phyloP scores from a whole-genome alignment of 2,888 invertebrate genomes.

The Cyrtodaria siliqua region DNA sequence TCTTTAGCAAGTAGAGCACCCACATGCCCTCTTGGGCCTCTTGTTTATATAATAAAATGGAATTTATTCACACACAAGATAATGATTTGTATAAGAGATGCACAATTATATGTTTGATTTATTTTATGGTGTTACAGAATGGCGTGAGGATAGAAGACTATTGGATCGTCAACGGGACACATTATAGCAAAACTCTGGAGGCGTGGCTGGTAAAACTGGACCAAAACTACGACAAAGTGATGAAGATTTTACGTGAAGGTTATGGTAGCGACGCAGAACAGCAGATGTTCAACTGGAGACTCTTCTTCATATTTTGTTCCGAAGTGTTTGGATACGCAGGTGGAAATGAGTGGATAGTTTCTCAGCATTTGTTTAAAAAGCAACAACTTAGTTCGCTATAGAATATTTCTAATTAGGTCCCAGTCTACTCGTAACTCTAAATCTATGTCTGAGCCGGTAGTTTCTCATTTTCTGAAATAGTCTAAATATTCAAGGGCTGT shows the following conservation, averaged over 20 bases:
- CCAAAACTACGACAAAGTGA: slow-evolving; percentile 71
- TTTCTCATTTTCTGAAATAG: no score
- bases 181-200: slow-evolving; percentile 79
- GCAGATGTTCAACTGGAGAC: slow-evolving; percentile 80
- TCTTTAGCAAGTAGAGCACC: no score
- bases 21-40: no score
- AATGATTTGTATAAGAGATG: no score
- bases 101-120: no score
- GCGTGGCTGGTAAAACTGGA: slow-evolving; percentile 77
- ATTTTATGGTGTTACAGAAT: slow-evolving; percentile 75
- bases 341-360: slow-evolving; percentile 82
- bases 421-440: no score
- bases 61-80: no score
- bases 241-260: slow-evolving; percentile 64
- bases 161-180: slow-evolving; percentile 77
- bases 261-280: slow-evolving; percentile 76
- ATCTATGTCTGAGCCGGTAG: no score
- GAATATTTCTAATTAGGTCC: no score
- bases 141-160: slow-evolving; percentile 75
- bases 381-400: slow-evolving; percentile 67
- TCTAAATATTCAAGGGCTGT: no score
- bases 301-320: slow-evolving; percentile 82
- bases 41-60: no score
- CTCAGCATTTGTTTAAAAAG: slow-evolving; percentile 78
- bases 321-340: slow-evolving; percentile 79